Evolutionary conservation across 2,797 vertebrate species (phyloP).

Genomic region (Hydrophis major): DNA sequence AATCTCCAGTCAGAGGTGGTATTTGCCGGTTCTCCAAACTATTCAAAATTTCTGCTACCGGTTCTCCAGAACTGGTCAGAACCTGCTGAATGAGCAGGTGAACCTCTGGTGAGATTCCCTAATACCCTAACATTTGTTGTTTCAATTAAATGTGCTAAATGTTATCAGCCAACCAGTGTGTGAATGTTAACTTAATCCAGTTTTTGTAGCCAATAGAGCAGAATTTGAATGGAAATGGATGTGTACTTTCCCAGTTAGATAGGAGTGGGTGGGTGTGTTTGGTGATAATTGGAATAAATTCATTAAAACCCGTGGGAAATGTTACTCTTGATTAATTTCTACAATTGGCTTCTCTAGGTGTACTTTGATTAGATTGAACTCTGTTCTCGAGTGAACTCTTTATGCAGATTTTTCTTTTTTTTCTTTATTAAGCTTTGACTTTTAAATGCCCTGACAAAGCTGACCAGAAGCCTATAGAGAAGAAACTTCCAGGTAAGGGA

Average conservation of each 20-base stretch:
- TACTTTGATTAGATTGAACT: background rate
- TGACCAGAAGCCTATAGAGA: slow-evolving; percentile 76
- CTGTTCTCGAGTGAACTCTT: background rate
- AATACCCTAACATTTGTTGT: background rate
- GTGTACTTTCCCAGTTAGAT: background rate
- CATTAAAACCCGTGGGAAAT: background rate
- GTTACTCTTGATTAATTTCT: background rate
- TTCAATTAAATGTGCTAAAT: background rate
- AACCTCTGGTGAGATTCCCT: background rate
- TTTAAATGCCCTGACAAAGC: slow-evolving; percentile 83
- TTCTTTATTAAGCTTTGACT: slow-evolving; percentile 75
- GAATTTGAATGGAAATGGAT: background rate
- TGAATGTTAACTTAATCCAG: background rate
- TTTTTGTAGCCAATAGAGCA: background rate
- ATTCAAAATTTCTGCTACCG: too few species aligned
- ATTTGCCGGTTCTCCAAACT: too few species aligned
- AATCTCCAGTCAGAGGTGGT: too few species aligned
- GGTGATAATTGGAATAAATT: background rate
- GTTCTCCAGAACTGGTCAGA: too few species aligned
- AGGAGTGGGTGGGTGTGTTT: background rate
- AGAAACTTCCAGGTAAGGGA: slow-evolving; percentile 87
- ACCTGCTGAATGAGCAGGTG: too few species aligned
- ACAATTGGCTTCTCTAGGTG: background rate
- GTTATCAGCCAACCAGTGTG: background rate
- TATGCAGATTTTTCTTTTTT: background rate